A percentile compares a stretch with the other conserved stretches of the same genome.
Conservation (phyloP, 2,113 vertebrate genomes). For the Romanogobio albipinnatus region DNA sequence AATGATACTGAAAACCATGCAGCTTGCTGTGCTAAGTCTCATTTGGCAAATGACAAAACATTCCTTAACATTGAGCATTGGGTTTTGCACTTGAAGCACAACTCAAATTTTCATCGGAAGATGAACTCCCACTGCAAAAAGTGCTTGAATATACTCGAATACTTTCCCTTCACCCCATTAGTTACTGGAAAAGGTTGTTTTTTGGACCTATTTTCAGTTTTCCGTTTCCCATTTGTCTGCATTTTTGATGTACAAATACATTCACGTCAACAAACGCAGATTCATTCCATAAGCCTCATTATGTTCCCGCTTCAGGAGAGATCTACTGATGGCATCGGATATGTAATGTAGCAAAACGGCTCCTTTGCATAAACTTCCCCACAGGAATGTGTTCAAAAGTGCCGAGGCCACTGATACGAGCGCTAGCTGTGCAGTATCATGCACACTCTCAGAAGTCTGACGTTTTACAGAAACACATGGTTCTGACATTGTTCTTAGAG, state of each 20-base stretch:
- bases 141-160: too few species aligned
- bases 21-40: not conserved
- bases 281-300: slow-evolving; percentile 8
- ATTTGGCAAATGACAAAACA: not conserved
- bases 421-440: not conserved
- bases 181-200: slow-evolving; percentile 1
- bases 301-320: not conserved
- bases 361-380: slow-evolving; percentile 39
- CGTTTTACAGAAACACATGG: slow-evolving; percentile 10
- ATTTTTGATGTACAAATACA: not conserved
- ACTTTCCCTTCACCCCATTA: not conserved
- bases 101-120: not conserved
- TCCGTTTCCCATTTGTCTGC: slow-evolving; percentile 5
- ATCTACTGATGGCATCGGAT: slow-evolving; percentile 35
- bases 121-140: not conserved
- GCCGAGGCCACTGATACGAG: not conserved
- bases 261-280: not conserved
- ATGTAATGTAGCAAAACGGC: slow-evolving; percentile 24
- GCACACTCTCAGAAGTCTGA: not conserved
- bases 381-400: slow-evolving; percentile 3
- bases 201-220: slow-evolving; percentile 14
- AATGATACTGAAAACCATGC: not conserved
- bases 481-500: not conserved
- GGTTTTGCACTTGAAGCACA: not conserved
- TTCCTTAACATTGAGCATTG: too few species aligned